These are phyloP conservation scores for Brachionus rubens DNA, from an alignment of 1,140 invertebrate genomes.

Conservation along the genomic window DNA sequence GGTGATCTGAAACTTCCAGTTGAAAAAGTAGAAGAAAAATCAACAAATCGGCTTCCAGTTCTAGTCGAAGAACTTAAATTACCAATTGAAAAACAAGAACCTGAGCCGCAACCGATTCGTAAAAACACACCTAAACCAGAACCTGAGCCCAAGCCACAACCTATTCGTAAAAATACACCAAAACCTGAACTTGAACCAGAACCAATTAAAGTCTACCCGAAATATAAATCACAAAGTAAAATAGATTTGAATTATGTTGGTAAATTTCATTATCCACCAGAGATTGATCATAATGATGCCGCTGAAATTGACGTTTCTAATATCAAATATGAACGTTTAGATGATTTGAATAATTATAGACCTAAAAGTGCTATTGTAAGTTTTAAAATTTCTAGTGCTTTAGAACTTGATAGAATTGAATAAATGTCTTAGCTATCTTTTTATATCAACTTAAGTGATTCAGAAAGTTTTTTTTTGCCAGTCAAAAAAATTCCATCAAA, in stretches of 20 bases:
- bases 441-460: too few relatives aligned
- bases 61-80: conserved; percentile 16
- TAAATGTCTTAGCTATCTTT: too few relatives aligned
- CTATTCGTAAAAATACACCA: too few relatives aligned
- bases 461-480: too few relatives aligned
- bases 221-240: neutral
- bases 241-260: neutral
- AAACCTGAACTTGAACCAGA: neutral
- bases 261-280: conserved; percentile 45
- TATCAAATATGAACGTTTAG: neutral
- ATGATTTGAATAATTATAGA: conserved; percentile 2
- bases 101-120: neutral
- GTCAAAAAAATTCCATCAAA: too few relatives aligned
- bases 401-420: too few relatives aligned
- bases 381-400: neutral
- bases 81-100: neutral
- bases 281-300: conserved; percentile 19
- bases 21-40: conserved; percentile 16
- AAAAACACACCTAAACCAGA: neutral
- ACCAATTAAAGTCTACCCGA: neutral
- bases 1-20: conserved; percentile 17
- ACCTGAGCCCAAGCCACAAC: neutral
- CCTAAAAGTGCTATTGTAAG: conserved; percentile 40
- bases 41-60: neutral
- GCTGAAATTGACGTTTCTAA: neutral